These are phyloP conservation scores for Euwallacea fornicatus DNA, from an alignment of 1,140 invertebrate genomes.

Conservation along the genomic window DNA sequence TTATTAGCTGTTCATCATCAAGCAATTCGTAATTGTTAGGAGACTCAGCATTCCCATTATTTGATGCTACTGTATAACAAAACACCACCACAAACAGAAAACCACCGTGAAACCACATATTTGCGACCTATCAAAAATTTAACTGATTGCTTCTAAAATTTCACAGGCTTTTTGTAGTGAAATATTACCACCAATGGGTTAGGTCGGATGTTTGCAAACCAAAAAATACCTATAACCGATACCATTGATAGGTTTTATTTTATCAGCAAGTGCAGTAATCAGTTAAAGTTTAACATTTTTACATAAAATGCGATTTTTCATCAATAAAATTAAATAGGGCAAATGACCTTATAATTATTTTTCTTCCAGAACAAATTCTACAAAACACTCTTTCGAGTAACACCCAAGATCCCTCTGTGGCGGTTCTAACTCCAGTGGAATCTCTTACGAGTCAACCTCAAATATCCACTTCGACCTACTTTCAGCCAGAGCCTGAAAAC, in stretches of 20 bases:
- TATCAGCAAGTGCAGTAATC: conserved; percentile 7
- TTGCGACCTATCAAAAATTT: neutral
- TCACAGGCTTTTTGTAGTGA: conserved; percentile 36
- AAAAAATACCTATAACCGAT: conserved; percentile 20
- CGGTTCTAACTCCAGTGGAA: conserved; percentile 21
- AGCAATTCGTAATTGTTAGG: conserved; percentile 15
- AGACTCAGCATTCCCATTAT: neutral
- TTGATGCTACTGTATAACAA: neutral
- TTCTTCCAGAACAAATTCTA: conserved; percentile 24
- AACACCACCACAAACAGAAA: conserved; percentile 2
- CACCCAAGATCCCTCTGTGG: neutral
- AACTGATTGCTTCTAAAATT: conserved; percentile 5
- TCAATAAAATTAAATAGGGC: neutral
- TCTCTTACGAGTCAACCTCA: conserved; percentile 9
- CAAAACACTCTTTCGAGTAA: neutral
- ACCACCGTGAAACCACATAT: neutral
- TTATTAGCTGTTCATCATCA: neutral
- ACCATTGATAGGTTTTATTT: conserved; percentile 12
- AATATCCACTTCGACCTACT: neutral
- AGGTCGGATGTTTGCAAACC: conserved; percentile 41
- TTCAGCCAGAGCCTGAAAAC: conserved; percentile 18
- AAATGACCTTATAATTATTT: neutral
- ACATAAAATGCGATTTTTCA: conserved; percentile 1
- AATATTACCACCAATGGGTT: conserved; percentile 40
- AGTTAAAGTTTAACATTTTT: neutral